Percentiles rank a stretch among this genome's conserved stretches.
These are phyloP conservation scores for Gryon sp. DNA, from an alignment of 1,140 invertebrate species.

Conservation along the genomic window DNA sequence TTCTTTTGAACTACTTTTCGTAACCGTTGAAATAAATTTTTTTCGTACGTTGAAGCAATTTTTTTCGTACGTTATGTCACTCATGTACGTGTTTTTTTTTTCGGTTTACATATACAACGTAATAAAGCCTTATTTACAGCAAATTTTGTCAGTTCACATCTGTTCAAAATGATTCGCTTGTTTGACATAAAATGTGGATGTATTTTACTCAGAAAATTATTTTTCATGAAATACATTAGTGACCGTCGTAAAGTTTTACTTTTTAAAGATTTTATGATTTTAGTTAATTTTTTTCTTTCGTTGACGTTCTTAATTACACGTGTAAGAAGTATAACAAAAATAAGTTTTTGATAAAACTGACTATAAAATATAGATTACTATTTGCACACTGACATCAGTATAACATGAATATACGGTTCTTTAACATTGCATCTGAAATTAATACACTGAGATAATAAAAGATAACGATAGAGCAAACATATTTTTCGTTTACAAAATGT, in stretches of 20 bases:
- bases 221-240: conserved; percentile 28
- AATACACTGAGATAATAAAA: conserved; percentile 41
- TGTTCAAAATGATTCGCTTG: conserved; percentile 12
- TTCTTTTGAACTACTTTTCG: conserved; percentile 39
- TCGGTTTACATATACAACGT: conserved; percentile 28
- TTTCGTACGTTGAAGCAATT: conserved; percentile 14
- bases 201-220: conserved; percentile 1
- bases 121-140: conserved; percentile 47
- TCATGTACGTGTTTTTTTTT: conserved; percentile 19
- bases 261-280: background rate
- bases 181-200: background rate
- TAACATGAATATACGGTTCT: conserved; percentile 30
- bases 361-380: conserved; percentile 37
- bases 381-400: conserved; percentile 35
- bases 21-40: conserved; percentile 38
- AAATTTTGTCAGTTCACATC: conserved; percentile 22
- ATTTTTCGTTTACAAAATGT: conserved; percentile 50
- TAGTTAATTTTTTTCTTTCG: background rate
- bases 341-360: conserved; percentile 30
- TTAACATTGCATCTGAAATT: conserved; percentile 27
- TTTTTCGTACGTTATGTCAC: conserved; percentile 21
- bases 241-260: no score
- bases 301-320: no score
- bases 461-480: conserved; percentile 50
- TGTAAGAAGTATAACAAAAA: conserved; percentile 31